phyloP scores from a whole-genome alignment of 2,888 invertebrate species.

The Eristalis intricaria region DNA sequence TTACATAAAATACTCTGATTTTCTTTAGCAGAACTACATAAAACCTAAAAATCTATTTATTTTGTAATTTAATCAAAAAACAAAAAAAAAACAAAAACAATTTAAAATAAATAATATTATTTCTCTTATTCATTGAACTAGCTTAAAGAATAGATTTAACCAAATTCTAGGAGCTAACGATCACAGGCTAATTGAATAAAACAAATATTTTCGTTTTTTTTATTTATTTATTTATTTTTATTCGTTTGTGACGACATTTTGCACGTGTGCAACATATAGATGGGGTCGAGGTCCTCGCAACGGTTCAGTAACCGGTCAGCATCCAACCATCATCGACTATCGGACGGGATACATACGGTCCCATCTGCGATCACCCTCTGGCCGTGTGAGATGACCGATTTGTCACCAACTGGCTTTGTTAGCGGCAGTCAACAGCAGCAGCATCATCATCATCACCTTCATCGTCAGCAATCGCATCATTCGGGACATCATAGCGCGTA shows the following conservation, averaged over 20 bases:
- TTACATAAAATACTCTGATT: slow-evolving; percentile 39
- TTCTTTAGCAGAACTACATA: slow-evolving; percentile 40
- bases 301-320: slow-evolving; percentile 81
- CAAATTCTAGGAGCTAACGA: neutral
- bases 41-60: slow-evolving; percentile 27
- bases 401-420: slow-evolving; percentile 80
- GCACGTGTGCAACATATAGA: slow-evolving; percentile 82
- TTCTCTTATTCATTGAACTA: slow-evolving; percentile 32
- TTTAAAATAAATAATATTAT: slow-evolving; percentile 5
- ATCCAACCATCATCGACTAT: slow-evolving; percentile 82
- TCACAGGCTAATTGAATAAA: neutral
- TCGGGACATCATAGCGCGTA: slow-evolving; percentile 74
- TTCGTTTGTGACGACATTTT: slow-evolving; percentile 21
- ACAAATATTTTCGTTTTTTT: neutral
- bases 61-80: slow-evolving; percentile 30
- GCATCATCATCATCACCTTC: slow-evolving; percentile 74
- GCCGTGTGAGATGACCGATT: slow-evolving; percentile 93
- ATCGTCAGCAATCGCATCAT: slow-evolving; percentile 73
- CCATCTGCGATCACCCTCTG: slow-evolving; percentile 94
- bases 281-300: slow-evolving; percentile 89
- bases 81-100: neutral
- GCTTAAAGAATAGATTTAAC: slow-evolving; percentile 33
- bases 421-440: slow-evolving; percentile 74
- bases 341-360: slow-evolving; percentile 90
- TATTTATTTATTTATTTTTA: slow-evolving; percentile 32